Evolutionary conservation across 2,113 vertebrate species (phyloP).

Genomic region (Calcarius ornatus): DNA sequence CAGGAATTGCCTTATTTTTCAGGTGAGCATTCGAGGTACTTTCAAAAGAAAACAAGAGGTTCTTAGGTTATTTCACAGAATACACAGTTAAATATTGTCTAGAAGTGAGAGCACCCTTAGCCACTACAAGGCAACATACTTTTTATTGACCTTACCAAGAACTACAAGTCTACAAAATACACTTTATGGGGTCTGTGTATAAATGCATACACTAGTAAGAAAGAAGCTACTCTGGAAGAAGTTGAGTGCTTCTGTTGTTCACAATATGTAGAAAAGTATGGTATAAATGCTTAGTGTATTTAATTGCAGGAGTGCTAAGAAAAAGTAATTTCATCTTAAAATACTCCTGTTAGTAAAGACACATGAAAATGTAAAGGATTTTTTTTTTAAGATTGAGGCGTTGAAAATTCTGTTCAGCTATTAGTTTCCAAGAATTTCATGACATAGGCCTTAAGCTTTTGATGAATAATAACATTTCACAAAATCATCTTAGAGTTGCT

Average conservation of each 20-base stretch:
- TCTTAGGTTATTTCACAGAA: background rate
- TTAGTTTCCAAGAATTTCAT: background rate
- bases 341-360: background rate
- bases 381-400: background rate
- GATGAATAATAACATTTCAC: background rate
- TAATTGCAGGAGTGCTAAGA: background rate
- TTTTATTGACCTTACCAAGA: background rate
- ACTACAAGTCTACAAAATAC: background rate
- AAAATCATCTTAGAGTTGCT: background rate
- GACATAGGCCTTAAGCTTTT: background rate
- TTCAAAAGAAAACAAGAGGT: background rate
- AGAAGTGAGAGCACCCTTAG: background rate
- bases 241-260: background rate
- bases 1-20: conserved; percentile 90
- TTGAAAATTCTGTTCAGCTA: background rate
- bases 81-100: background rate
- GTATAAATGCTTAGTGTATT: background rate
- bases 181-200: background rate
- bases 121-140: background rate
- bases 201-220: background rate
- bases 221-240: background rate
- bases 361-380: background rate
- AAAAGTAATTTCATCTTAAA: background rate
- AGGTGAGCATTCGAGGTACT: conserved; percentile 76
- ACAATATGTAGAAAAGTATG: background rate